phyloP scores from a whole-genome alignment of 64 coral and sea anemone genomes.

The Montipora foliosa region DNA sequence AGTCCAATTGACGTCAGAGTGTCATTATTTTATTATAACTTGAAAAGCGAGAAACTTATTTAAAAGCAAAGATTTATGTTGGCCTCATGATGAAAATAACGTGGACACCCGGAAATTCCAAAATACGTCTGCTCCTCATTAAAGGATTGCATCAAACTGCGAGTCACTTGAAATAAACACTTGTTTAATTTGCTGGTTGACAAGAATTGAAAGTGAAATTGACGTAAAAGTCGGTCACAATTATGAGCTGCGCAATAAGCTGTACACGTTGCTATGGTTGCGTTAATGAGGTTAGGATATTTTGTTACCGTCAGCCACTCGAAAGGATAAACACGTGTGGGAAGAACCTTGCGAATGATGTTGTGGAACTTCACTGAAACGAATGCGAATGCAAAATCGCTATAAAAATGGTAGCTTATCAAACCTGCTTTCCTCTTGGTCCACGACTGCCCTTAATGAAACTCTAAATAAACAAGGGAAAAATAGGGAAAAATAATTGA shows the following conservation, averaged over 20 bases:
- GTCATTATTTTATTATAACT: too few relatives aligned
- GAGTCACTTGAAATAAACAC: neutral
- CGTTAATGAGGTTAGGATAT: neutral
- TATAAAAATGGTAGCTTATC: neutral
- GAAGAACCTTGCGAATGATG: neutral
- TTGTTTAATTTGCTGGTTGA: neutral
- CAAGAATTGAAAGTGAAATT: neutral
- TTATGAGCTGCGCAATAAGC: neutral
- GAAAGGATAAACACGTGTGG: neutral
- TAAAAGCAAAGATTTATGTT: too few relatives aligned
- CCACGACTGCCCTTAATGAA: conserved; percentile 28
- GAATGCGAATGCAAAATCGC: neutral
- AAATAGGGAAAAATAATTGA: neutral
- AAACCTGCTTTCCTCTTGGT: conserved; percentile 50
- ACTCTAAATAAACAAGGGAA: neutral
- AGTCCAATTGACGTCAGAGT: too few relatives aligned
- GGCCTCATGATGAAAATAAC: too few relatives aligned
- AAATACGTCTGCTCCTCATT: too few relatives aligned
- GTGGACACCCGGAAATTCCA: too few relatives aligned
- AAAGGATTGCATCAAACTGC: neutral
- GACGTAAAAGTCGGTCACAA: neutral
- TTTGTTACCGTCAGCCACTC: neutral
- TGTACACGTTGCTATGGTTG: conserved; percentile 1
- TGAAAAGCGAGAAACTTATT: too few relatives aligned
- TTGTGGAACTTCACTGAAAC: neutral